Evolutionary conservation across 2,888 invertebrate genomes (phyloP).

Genomic region (Colostygia pectinataria): DNA sequence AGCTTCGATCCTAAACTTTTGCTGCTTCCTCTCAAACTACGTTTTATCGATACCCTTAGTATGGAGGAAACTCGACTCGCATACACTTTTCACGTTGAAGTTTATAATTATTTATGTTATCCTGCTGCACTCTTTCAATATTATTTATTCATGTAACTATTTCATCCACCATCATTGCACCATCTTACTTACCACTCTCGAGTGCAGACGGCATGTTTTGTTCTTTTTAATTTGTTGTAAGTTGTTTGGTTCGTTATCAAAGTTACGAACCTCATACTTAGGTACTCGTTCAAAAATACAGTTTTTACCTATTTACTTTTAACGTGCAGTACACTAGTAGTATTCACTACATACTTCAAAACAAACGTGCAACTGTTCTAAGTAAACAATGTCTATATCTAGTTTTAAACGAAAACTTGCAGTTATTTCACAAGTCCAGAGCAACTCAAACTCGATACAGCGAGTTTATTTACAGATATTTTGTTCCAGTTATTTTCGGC

Average conservation of each 20-base stretch:
- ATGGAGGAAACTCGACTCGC: constrained; percentile 12
- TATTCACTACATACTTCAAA: constrained; percentile 1
- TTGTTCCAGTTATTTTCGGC: constrained; percentile 77
- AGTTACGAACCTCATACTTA: no score
- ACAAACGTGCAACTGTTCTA: constrained; percentile 14
- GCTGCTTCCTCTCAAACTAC: constrained; percentile 26
- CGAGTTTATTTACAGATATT: constrained; percentile 75
- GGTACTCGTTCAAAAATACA: neutral
- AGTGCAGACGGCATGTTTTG: no score
- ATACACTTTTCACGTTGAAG: neutral
- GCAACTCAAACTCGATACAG: constrained; percentile 52
- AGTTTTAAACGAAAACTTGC: constrained; percentile 15
- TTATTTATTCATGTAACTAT: no score
- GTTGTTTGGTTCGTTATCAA: no score
- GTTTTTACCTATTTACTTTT: no score
- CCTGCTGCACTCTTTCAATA: no score
- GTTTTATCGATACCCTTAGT: constrained; percentile 13
- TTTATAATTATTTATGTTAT: no score
- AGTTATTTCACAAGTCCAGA: constrained; percentile 28
- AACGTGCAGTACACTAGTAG: neutral
- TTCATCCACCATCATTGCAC: no score
- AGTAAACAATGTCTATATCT: constrained; percentile 17
- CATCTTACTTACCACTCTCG: no score
- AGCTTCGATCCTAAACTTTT: constrained; percentile 31
- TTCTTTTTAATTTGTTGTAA: no score